Percentiles rank a stretch among this genome's conserved stretches.
These are phyloP conservation scores for Dynastes tityus DNA, from an alignment of 2,888 invertebrate genomes.

Conservation along the genomic window DNA sequence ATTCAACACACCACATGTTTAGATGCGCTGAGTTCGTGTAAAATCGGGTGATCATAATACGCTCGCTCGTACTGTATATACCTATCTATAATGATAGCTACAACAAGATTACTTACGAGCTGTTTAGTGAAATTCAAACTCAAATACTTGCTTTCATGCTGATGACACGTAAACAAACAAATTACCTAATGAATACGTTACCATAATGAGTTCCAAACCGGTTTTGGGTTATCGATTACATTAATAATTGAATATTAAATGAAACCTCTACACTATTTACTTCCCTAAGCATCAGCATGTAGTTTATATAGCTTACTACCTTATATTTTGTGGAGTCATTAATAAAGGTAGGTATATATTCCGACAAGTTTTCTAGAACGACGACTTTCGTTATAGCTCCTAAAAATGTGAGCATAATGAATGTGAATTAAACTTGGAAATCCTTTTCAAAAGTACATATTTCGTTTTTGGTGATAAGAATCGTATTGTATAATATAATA, in stretches of 20 bases:
- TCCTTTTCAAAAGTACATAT: neutral
- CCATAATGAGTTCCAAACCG: neutral
- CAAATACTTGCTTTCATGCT: neutral
- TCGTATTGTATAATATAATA: too few relatives aligned
- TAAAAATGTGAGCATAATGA: too few relatives aligned
- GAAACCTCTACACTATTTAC: conserved; percentile 12
- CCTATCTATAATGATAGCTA: too few relatives aligned
- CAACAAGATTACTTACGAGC: too few relatives aligned
- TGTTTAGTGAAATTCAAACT: too few relatives aligned
- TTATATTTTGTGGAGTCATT: neutral
- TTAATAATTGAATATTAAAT: conserved; percentile 27
- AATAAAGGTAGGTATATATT: neutral
- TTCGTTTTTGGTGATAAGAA: neutral
- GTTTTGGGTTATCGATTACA: conserved; percentile 29
- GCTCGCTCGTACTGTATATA: too few relatives aligned
- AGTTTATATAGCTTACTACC: neutral
- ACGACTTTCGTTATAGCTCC: neutral
- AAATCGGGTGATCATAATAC: too few relatives aligned
- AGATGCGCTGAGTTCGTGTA: too few relatives aligned
- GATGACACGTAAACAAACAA: conserved; percentile 20
- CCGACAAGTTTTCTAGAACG: neutral
- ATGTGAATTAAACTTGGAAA: too few relatives aligned
- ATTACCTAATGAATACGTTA: conserved; percentile 6
- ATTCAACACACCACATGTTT: too few relatives aligned
- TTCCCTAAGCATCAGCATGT: neutral